These are phyloP conservation scores for Miltochrista miniata DNA, from an alignment of 2,888 invertebrate species.

Conservation along the genomic window DNA sequence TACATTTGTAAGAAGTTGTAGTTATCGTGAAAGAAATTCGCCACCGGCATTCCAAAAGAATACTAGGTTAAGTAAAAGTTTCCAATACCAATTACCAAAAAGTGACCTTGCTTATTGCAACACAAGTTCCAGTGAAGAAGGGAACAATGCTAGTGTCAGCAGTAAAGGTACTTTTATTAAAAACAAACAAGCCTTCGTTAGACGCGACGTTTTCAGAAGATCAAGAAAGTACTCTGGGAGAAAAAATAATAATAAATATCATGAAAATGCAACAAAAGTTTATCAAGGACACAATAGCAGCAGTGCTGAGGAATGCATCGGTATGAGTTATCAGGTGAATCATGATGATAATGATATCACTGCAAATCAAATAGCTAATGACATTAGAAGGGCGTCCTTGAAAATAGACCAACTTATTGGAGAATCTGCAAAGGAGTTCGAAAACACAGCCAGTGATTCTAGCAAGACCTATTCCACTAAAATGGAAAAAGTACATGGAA, in stretches of 20 bases:
- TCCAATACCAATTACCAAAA: conserved; percentile 79
- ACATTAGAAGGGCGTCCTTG: conserved; percentile 81
- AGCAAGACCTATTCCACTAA: conserved; percentile 80
- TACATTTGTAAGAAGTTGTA: conserved; percentile 76
- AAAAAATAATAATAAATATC: conserved; percentile 68
- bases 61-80: conserved; percentile 79
- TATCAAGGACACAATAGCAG: conserved; percentile 71
- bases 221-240: conserved; percentile 79
- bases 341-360: conserved; percentile 82
- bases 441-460: conserved; percentile 63
- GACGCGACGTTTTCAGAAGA: conserved; percentile 77
- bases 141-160: conserved; percentile 64
- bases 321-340: conserved; percentile 79
- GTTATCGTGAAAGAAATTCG: conserved; percentile 78
- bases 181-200: conserved; percentile 80
- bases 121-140: conserved; percentile 80
- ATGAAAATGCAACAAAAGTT: conserved; percentile 62
- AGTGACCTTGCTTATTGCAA: conserved; percentile 73
- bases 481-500: conserved; percentile 83
- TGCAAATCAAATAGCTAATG: conserved; percentile 81
- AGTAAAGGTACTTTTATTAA: conserved; percentile 84
- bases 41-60: conserved; percentile 81
- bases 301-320: conserved; percentile 75
- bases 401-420: conserved; percentile 83
- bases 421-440: conserved; percentile 65